phyloP scores from a whole-genome alignment of 2,797 vertebrate species.

The Leuciscus waleckii region DNA sequence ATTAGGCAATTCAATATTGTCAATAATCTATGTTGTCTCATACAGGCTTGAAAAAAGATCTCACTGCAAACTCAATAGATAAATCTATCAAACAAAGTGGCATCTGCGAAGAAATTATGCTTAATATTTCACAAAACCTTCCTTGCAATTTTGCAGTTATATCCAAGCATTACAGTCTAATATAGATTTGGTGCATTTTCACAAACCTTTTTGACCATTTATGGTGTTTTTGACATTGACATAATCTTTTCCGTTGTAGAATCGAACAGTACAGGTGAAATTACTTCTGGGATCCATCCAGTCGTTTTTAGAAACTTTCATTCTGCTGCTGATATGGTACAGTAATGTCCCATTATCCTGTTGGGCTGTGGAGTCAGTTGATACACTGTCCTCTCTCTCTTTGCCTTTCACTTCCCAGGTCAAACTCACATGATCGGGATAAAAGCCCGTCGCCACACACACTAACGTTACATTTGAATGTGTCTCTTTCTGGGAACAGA shows the following conservation, averaged over 20 bases:
- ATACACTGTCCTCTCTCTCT: neutral
- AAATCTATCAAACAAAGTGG: neutral
- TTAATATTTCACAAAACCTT: neutral
- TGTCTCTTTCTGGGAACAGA: slow-evolving; percentile 19
- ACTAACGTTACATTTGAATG: slow-evolving; percentile 52
- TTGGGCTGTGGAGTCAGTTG: slow-evolving; percentile 50
- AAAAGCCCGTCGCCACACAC: slow-evolving; percentile 60
- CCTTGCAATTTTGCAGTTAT: neutral
- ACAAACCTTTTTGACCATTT: slow-evolving; percentile 42
- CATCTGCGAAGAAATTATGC: neutral
- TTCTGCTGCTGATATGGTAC: slow-evolving; percentile 64
- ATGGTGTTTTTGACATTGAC: neutral
- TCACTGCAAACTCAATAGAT: no score
- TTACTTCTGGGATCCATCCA: slow-evolving; percentile 47
- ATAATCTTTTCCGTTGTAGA: neutral
- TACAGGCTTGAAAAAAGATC: neutral
- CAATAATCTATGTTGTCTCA: neutral
- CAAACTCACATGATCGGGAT: slow-evolving; percentile 62
- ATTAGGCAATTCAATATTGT: neutral
- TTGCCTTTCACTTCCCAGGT: slow-evolving; percentile 53
- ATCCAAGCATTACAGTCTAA: neutral
- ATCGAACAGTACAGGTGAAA: slow-evolving; percentile 48
- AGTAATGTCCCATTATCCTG: neutral
- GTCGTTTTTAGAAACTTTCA: slow-evolving; percentile 23
- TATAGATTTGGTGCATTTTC: neutral